Percentiles rank a stretch among this genome's conserved stretches.
Conservation (phyloP, 2,797 vertebrate genomes). For the Agapornis canus region DNA sequence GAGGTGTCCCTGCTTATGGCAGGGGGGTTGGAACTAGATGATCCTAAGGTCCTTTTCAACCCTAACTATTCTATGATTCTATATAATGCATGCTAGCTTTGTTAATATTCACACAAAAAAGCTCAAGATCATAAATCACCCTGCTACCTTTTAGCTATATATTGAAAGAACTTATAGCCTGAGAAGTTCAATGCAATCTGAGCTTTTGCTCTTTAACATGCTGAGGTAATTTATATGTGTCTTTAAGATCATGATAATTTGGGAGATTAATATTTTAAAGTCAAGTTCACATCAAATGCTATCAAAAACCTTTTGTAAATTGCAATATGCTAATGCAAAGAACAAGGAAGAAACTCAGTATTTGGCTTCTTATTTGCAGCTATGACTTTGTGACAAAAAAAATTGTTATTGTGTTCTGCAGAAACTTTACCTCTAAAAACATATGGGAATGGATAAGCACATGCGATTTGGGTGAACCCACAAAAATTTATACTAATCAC, state of each 20-base stretch:
- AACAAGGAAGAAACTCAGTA: not conserved
- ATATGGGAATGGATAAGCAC: not conserved
- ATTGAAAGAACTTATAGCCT: not conserved
- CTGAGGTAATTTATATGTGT: conserved; percentile 33
- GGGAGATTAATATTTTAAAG: conserved; percentile 35
- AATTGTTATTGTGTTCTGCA: not conserved
- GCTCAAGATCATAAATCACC: not conserved
- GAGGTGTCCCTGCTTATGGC: too few species aligned
- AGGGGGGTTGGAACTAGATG: too few species aligned
- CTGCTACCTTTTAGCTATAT: not conserved
- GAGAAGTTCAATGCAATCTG: not conserved
- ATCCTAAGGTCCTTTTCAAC: too few species aligned
- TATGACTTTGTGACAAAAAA: not conserved
- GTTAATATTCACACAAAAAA: not conserved
- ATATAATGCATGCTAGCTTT: not conserved
- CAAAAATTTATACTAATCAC: not conserved
- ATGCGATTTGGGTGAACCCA: not conserved
- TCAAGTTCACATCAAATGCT: conserved; percentile 50
- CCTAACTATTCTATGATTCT: too few species aligned
- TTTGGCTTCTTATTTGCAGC: conserved; percentile 38
- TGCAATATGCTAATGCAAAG: conserved; percentile 24
- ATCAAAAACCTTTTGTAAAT: conserved; percentile 32
- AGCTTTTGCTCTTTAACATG: not conserved
- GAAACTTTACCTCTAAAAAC: not conserved
- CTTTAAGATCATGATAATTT: conserved; percentile 29